Percentiles rank a stretch among this genome's conserved stretches.
Evolutionary conservation across 1,140 invertebrate species (phyloP).

Genomic region (Hestina assimilis): DNA sequence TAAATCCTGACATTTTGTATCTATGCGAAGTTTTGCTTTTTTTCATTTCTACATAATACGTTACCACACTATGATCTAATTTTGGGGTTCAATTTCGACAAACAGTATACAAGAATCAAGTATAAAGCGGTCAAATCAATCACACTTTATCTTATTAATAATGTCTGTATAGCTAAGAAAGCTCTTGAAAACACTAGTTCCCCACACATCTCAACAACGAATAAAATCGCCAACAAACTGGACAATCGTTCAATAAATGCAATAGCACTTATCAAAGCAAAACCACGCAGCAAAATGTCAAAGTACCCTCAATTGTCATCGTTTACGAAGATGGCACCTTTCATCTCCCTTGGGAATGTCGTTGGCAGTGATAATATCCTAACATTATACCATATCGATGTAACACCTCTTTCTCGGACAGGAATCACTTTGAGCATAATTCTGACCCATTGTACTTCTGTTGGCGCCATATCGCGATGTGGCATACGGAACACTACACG

Average conservation of each 20-base stretch:
- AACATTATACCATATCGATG: conserved; percentile 47
- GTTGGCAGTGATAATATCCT: conserved; percentile 58
- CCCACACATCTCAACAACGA: neutral
- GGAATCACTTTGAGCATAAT: conserved; percentile 66
- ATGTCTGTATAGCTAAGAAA: no score
- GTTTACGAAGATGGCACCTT: conserved; percentile 49
- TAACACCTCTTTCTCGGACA: conserved; percentile 33
- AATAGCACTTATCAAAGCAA: conserved; percentile 8
- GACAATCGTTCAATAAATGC: neutral
- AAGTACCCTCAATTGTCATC: conserved; percentile 28
- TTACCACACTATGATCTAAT: neutral
- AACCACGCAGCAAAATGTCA: conserved; percentile 23
- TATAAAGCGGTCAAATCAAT: neutral
- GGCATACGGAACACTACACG: conserved; percentile 36
- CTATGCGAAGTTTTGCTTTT: conserved; percentile 14
- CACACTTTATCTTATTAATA: neutral
- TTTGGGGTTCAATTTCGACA: neutral
- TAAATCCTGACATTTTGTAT: conserved; percentile 10
- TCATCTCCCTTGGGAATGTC: conserved; percentile 55
- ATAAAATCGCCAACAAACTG: neutral
- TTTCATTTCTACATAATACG: neutral
- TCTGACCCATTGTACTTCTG: conserved; percentile 43
- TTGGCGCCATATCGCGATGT: conserved; percentile 22
- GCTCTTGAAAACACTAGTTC: no score
- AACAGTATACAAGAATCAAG: neutral